Base-by-base conservation (phyloP, 2,797 vertebrate genomes). In the Mormyrus proboscirostris region DNA sequence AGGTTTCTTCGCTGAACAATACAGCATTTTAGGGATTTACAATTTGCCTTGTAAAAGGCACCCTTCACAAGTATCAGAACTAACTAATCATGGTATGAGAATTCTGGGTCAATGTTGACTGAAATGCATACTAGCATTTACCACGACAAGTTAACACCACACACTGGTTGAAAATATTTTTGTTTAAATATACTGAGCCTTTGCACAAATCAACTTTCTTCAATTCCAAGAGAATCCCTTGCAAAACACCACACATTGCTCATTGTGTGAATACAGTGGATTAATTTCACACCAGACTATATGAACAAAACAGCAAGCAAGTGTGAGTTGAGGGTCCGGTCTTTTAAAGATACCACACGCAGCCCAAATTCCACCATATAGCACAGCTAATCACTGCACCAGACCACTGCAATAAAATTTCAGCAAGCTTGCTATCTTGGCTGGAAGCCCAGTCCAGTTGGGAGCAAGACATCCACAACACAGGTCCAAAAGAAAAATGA, bases 371-470 rank as follows among this genome's bases (percentile, higher is more conserved):
- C 41, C 76, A 82, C 76, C 76, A 22, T 82, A 47, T n/a, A 44
- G 76, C 41, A 47, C 41, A 82, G 76, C 76, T n/a, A 65, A 82
- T 95, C 95, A 95, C 94, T 96, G 96, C 96, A 95, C 95, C 96
- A 96, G 96, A 94, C 89, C 93, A 93, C 95, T 94, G 94, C 93
- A 94, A 94, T 92, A 92, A 82, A 22, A 82, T 82, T 82, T 47
- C 76, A 82, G 76, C 14, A 82, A 47, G 76, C 41, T 8, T 47
- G 41, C 41, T 2, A 47, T 44, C 76, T 47, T 82, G 76, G 76
- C 76, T 47, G 41, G 41, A 47, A 82, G 41, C 47, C 83, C 83
- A 50, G 10, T 85, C 83, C 49, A 85, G 9, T 51, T 25, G n/a
- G 22, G 83, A 85, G 44, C 49, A 16, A 85, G 47, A 51, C 49